phyloP scores from a whole-genome alignment of 2,797 vertebrate species.

The Anguilla obscura region DNA sequence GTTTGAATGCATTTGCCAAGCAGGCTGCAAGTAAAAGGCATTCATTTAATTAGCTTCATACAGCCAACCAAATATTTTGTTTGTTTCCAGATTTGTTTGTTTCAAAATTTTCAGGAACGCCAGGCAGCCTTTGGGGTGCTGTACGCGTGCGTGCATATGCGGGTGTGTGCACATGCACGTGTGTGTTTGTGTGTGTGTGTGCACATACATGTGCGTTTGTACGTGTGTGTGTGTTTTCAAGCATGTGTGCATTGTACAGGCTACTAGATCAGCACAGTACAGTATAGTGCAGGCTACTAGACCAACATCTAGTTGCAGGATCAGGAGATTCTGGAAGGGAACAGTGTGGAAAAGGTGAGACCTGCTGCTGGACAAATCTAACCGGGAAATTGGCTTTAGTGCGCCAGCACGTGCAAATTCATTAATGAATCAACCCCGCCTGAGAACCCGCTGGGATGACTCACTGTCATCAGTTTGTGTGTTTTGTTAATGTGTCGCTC shows the following conservation, averaged over 20 bases:
- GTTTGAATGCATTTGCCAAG: background rate
- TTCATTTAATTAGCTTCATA: background rate
- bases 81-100: background rate
- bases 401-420: slow-evolving; percentile 24
- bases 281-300: background rate
- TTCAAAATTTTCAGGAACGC: background rate
- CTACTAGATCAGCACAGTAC: background rate
- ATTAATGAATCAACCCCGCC: slow-evolving; percentile 48
- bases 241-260: background rate
- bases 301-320: background rate
- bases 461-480: background rate
- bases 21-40: background rate
- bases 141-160: background rate
- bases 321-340: background rate
- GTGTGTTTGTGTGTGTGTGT: background rate
- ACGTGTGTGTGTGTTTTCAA: background rate
- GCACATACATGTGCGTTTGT: background rate
- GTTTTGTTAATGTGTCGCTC: background rate
- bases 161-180: background rate
- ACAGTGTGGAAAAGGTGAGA: background rate
- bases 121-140: background rate
- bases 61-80: background rate
- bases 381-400: background rate
- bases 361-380: background rate
- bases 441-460: background rate